Base-by-base conservation (phyloP, 2,797 vertebrate species). In the Hephaestus fuliginosus region DNA sequence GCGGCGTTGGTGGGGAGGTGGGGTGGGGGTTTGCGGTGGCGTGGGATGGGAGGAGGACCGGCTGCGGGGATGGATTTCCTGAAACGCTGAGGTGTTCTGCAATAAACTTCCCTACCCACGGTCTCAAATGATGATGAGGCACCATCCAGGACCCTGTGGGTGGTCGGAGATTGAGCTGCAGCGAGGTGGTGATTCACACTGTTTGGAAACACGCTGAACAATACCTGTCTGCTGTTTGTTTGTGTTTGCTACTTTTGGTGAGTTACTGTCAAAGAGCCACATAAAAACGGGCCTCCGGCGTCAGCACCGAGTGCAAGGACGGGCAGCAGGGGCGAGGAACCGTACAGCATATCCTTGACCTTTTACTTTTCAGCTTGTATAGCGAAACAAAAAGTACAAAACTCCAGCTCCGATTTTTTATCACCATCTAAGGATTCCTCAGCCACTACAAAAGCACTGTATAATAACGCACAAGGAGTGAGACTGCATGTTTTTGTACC, bases 111-210 rank as follows among this genome's bases (percentile, higher is more conserved):
- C 82, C 88, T 88, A 81, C 80, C 89, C 85, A 87, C 86, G 43
- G 89, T 48, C 92, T 89, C 86, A 92, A 93, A 94, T 91, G 92
- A 90, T 92, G 92, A 94, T 92, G 87, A 92, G 90, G 90, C 88
- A 78, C 89, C 88, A 88, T 92, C 81, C 86, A 85, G 86, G 83
- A 87, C 91, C 85, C 90, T 53, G 92, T 87, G 82, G 91, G 93
- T 88, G 92, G 89, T 68, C 14, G 88, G 62, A 88, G 88, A 91
- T 93, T 89, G 90, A 91, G 88, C 78, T 81, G 76, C 84, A 90
- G 87, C 70, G 74, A 86, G 86, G 74, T 73, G 87, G 87, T 90
- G 88, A 91, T 92, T 92, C 88, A 91, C 72, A 80, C 81, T 86
- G 83, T 88, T 92, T 88, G 89, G 89, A 91, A 89, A 90, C 88